Percentiles rank a stretch among this genome's conserved stretches.
Evolutionary conservation across 1,140 invertebrate genomes (phyloP).

Genomic region (Zaprionus gabonicus): DNA sequence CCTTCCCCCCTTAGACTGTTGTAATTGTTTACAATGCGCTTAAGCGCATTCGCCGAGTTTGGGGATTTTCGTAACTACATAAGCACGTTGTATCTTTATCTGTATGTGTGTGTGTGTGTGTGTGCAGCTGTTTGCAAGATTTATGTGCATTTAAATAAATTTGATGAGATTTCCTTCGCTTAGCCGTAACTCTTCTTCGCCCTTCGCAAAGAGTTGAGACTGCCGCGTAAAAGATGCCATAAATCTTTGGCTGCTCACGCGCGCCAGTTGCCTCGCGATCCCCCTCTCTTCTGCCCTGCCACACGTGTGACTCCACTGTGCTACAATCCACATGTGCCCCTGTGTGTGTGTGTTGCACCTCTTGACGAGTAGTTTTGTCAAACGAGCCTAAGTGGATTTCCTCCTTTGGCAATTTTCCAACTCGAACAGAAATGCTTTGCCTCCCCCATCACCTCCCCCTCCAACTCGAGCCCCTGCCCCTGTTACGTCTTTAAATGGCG

Average conservation of each 20-base stretch:
- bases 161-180: slow-evolving; percentile 73
- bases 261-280: slow-evolving; percentile 38
- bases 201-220: slow-evolving; percentile 58
- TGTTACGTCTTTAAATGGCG: slow-evolving; percentile 37
- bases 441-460: neutral
- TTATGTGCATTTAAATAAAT: slow-evolving; percentile 82
- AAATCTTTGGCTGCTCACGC: slow-evolving; percentile 69
- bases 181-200: slow-evolving; percentile 41
- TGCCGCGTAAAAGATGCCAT: slow-evolving; percentile 77
- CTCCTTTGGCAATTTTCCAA: slow-evolving; percentile 50
- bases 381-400: slow-evolving; percentile 78
- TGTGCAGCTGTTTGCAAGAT: slow-evolving; percentile 70
- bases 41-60: slow-evolving; percentile 29
- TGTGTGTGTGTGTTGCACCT: neutral
- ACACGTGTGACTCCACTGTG: neutral
- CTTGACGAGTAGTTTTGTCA: slow-evolving; percentile 73
- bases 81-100: slow-evolving; percentile 1
- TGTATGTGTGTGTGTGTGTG: neutral
- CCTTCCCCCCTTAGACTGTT: slow-evolving; percentile 15
- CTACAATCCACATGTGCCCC: too few relatives aligned
- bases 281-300: neutral
- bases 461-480: neutral
- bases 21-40: slow-evolving; percentile 54
- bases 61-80: slow-evolving; percentile 7
- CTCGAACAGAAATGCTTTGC: slow-evolving; percentile 10